phyloP scores from a whole-genome alignment of 1,140 invertebrate species.

The Macrobrachium rosenbergii region DNA sequence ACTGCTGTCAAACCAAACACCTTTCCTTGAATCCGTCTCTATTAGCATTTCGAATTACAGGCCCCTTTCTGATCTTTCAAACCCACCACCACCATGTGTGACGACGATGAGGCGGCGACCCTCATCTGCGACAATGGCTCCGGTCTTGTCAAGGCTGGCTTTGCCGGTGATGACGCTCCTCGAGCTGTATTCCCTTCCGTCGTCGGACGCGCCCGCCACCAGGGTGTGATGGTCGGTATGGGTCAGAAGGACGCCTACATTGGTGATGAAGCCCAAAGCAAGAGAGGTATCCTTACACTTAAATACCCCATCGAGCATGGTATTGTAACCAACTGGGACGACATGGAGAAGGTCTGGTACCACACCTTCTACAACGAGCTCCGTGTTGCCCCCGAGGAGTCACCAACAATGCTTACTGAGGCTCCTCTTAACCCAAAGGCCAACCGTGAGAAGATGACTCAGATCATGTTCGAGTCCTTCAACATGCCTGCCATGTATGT shows the following conservation, averaged over 20 bases:
- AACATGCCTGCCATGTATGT: slow-evolving; percentile 95
- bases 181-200: slow-evolving; percentile 91
- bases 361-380: slow-evolving; percentile 97
- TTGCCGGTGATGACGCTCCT: slow-evolving; percentile 89
- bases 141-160: slow-evolving; percentile 79
- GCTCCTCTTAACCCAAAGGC: slow-evolving; percentile 91
- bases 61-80: no score
- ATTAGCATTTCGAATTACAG: no score
- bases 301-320: slow-evolving; percentile 96
- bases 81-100: no score
- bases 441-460: slow-evolving; percentile 90
- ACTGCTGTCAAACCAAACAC: no score
- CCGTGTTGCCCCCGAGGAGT: slow-evolving; percentile 94
- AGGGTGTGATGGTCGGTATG: slow-evolving; percentile 94
- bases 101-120: no score
- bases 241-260: slow-evolving; percentile 93
- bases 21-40: no score
- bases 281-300: slow-evolving; percentile 90
- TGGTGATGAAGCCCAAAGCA: slow-evolving; percentile 93
- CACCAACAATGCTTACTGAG: slow-evolving; percentile 90
- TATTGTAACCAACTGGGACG: slow-evolving; percentile 97
- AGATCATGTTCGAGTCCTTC: slow-evolving; percentile 96
- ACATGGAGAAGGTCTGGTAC: slow-evolving; percentile 98
- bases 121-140: slow-evolving; percentile 75
- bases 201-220: slow-evolving; percentile 75